A percentile compares a stretch with the other conserved stretches of the same genome.
These are phyloP conservation scores for Coranthus polyacanthus DNA, from an alignment of 2,797 vertebrate species.

Conservation along the genomic window DNA sequence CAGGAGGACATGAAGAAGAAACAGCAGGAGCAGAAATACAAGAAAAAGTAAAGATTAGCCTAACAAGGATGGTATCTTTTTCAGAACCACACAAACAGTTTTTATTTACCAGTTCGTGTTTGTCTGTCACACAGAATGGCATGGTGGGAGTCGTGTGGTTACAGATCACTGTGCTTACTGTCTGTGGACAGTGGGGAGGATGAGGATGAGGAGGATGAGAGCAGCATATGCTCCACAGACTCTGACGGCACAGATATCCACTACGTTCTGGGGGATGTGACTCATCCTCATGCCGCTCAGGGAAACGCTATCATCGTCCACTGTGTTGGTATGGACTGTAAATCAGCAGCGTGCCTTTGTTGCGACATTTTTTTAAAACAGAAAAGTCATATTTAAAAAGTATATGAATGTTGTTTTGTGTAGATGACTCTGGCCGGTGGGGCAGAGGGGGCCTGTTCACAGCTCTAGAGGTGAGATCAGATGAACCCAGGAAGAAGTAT, in stretches of 20 bases:
- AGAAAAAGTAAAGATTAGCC: slow-evolving; percentile 86
- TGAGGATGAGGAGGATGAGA: slow-evolving; percentile 80
- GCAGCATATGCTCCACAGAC: slow-evolving; percentile 76
- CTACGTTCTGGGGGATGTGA: slow-evolving; percentile 94
- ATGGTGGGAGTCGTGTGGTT: slow-evolving; percentile 91
- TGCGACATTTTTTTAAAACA: background rate
- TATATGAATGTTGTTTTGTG: slow-evolving; percentile 24
- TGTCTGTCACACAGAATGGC: slow-evolving; percentile 83
- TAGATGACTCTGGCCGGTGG: slow-evolving; percentile 94
- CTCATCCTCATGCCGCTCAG: slow-evolving; percentile 86
- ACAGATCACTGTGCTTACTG: slow-evolving; percentile 87
- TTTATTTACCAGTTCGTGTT: slow-evolving; percentile 3
- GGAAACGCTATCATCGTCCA: slow-evolving; percentile 92
- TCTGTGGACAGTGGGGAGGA: slow-evolving; percentile 85
- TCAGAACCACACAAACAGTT: background rate
- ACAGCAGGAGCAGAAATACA: slow-evolving; percentile 85
- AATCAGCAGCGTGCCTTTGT: background rate
- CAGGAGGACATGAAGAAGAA: slow-evolving; percentile 84
- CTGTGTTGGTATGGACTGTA: slow-evolving; percentile 88
- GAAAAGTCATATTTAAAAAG: background rate
- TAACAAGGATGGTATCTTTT: background rate
- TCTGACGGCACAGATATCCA: slow-evolving; percentile 79
- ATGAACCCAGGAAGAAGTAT: slow-evolving; percentile 89
- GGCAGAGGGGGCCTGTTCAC: slow-evolving; percentile 94
- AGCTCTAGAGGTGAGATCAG: slow-evolving; percentile 89